These are phyloP conservation scores for Alcedo atthis DNA, from an alignment of 2,797 vertebrate genomes.

Conservation along the genomic window DNA sequence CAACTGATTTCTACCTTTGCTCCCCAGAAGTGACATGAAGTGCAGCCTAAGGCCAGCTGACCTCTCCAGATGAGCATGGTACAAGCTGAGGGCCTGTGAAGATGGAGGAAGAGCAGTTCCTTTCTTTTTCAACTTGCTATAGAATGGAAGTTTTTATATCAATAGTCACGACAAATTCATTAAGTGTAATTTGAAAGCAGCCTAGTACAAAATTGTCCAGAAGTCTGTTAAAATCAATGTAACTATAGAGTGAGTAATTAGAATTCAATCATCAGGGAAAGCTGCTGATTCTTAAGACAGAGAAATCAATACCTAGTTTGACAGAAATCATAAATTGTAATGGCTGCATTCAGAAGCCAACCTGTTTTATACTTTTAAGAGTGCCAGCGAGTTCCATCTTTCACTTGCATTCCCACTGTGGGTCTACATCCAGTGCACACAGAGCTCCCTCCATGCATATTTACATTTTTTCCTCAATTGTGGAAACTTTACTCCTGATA, in stretches of 20 bases:
- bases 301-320: conserved; percentile 26
- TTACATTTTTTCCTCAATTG: background rate
- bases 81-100: background rate
- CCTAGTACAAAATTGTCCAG: background rate
- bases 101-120: background rate
- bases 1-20: background rate
- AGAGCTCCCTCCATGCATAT: background rate
- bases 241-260: conserved; percentile 50
- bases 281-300: conserved; percentile 20
- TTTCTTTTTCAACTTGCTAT: background rate
- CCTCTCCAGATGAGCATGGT: background rate
- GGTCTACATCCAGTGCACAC: background rate
- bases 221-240: conserved; percentile 52
- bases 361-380: background rate
- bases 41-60: background rate
- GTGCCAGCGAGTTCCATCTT: background rate
- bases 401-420: background rate
- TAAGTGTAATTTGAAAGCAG: conserved; percentile 35
- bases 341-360: conserved; percentile 2
- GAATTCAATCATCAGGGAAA: conserved; percentile 36
- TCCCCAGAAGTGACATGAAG: background rate
- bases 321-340: conserved; percentile 33
- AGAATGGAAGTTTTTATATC: conserved; percentile 6
- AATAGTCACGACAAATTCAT: conserved; percentile 21
- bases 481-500: background rate